Evolutionary conservation across 1,140 invertebrate genomes (phyloP), one percentile per base, ranked within the genome.

Genomic region (Pygmarrhopalites habei): DNA sequence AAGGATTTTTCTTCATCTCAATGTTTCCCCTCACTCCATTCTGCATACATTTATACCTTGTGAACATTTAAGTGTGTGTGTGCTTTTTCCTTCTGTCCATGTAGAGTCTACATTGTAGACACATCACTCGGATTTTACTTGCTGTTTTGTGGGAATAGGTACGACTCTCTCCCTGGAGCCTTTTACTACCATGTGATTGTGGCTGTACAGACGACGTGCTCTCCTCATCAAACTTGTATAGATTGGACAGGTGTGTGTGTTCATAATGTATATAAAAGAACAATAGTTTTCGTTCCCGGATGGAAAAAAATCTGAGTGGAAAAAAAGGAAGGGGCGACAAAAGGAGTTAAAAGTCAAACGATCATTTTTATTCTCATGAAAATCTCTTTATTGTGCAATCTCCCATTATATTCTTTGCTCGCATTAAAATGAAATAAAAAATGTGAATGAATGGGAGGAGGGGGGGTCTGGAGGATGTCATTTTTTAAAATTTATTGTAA

Each of bases 151-250:
- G 39, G n/a, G 39, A 41, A 41, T n/a, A 12, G n/a, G 39, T 41
- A 41, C 12, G 39, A 41, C 12, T 12, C 7, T 49, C 46, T 49
- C 46, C 19, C 19, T 23, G 46, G 46, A 49, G 46, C 46, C 7
- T 49, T 49, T 49, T 49, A n/a, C n/a, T 41, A n/a, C 7, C 46
- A 12, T 23, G 12, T 49, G 46, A 21, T 21, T 49, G 46, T 19
- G 7, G 46, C 46, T 7, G 10, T 5, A 21, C 46, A 17, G 35
- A 39, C 35, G 46, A 49, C 46, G 23, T 49, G 19, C 23, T 49
- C 23, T n/a, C n/a, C 46, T 49, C 46, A 49, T 49, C 14, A 49
- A 49, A 49, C 23, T 49, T 49, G 46, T 49, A 49, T 49, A 5
- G 46, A 49, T 23, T n/a, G 46, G 46, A 49, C 46, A 49, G 46